These are phyloP conservation scores for Zosterops pallidus DNA, from an alignment of 2,113 vertebrate species.

Conservation along the genomic window DNA sequence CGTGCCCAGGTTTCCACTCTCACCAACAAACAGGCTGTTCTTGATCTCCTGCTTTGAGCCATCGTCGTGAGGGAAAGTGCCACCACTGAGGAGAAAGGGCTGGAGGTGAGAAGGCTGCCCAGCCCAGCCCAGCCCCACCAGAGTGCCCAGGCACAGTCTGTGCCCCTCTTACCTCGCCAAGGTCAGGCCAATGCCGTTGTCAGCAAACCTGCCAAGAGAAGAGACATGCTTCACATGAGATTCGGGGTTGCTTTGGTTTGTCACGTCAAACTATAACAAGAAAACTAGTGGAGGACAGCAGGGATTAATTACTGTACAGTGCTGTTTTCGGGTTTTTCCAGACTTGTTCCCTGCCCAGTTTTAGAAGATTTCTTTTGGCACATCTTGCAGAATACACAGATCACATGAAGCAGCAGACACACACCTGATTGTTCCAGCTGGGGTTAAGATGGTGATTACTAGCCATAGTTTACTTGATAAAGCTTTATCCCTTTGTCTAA, in stretches of 20 bases:
- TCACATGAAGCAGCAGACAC: not conserved
- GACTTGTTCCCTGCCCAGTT: not conserved
- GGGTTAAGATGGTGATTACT: not conserved
- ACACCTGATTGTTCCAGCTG: not conserved
- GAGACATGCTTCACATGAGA: not conserved
- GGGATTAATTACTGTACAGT: not conserved
- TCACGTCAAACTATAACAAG: not conserved
- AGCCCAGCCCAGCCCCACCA: not conserved
- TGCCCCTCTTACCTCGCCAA: conserved; percentile 84
- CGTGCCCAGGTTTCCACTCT: conserved; percentile 90
- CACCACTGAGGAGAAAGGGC: conserved; percentile 78
- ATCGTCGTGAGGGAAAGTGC: conserved; percentile 94
- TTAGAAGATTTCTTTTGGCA: not conserved
- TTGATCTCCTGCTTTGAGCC: conserved; percentile 94
- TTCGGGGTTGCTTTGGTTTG: not conserved
- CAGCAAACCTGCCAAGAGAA: conserved; percentile 86
- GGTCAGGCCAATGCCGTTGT: conserved; percentile 95
- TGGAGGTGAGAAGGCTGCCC: not conserved
- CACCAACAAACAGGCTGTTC: conserved; percentile 95
- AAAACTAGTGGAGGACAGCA: not conserved
- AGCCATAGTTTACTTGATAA: not conserved
- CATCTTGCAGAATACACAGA: not conserved
- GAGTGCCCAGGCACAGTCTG: not conserved
- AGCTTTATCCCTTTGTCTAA: not conserved
- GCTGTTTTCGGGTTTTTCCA: not conserved